Conservation (phyloP, 2,797 vertebrate species). For the Numenius phaeopus region DNA sequence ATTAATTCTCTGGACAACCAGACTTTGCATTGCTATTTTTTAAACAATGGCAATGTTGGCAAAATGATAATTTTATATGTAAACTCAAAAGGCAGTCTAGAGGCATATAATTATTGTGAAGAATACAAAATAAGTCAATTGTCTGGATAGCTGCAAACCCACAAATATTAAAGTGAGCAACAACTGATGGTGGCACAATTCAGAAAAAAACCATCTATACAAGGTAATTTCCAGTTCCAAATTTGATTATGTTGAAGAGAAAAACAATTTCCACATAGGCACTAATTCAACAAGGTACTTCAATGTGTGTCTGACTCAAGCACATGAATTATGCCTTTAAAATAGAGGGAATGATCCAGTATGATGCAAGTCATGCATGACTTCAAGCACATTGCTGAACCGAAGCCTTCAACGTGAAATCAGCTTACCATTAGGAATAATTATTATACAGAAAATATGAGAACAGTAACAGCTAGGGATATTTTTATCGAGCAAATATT, state of each 20-base stretch:
- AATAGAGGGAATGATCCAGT: not conserved
- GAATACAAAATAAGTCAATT: not conserved
- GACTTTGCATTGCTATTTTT: not conserved
- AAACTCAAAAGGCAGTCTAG: not conserved
- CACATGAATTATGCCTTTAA: not conserved
- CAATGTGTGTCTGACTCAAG: not conserved
- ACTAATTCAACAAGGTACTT: not conserved
- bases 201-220: not conserved
- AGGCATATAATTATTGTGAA: not conserved
- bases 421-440: not conserved
- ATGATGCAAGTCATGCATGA: not conserved
- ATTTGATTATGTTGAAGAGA: not conserved
- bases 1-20: not conserved
- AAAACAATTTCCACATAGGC: not conserved
- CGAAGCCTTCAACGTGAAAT: slow-evolving; percentile 3
- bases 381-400: not conserved
- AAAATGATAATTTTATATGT: not conserved
- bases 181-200: not conserved
- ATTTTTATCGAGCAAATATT: slow-evolving; percentile 19
- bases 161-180: not conserved
- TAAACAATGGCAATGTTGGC: not conserved
- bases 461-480: not conserved
- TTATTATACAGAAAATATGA: not conserved
- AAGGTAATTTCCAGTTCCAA: not conserved
- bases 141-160: not conserved